Evolutionary conservation across 2,797 vertebrate species (phyloP).

Genomic region (Scarus forsteni): DNA sequence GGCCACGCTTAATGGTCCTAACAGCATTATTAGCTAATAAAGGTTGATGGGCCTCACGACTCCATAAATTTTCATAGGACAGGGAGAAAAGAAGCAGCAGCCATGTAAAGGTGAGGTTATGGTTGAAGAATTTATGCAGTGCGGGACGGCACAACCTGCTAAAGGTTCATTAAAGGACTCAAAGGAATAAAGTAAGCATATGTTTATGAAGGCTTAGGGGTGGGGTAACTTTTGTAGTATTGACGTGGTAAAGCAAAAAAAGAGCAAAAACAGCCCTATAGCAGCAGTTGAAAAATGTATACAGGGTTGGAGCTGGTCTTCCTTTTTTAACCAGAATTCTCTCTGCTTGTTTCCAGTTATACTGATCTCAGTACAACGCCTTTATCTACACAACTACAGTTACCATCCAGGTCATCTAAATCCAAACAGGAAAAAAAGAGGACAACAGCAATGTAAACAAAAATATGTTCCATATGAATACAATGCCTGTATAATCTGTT

Average conservation of each 20-base stretch:
- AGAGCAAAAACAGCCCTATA: neutral
- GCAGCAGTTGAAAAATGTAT: neutral
- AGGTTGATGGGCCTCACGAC: constrained; percentile 72
- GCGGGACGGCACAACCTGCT: constrained; percentile 6
- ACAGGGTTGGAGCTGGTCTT: no score
- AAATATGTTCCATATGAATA: neutral
- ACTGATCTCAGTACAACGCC: no score
- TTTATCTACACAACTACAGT: neutral
- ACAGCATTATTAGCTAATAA: constrained; percentile 82
- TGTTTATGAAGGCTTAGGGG: neutral
- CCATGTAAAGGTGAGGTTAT: constrained; percentile 41
- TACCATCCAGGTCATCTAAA: neutral
- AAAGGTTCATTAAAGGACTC: neutral
- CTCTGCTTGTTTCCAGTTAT: no score
- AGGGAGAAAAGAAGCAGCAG: constrained; percentile 31
- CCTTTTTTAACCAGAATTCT: no score
- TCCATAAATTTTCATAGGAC: constrained; percentile 68
- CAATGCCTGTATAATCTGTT: neutral
- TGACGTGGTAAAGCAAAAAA: neutral
- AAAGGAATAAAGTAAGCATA: neutral
- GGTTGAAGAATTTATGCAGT: constrained; percentile 26
- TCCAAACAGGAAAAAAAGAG: constrained; percentile 1
- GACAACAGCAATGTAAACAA: neutral
- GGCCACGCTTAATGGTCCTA: constrained; percentile 75
- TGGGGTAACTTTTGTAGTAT: neutral